These are phyloP conservation scores for Microdon myrmicae DNA, from an alignment of 2,888 invertebrate species.

Conservation along the genomic window DNA sequence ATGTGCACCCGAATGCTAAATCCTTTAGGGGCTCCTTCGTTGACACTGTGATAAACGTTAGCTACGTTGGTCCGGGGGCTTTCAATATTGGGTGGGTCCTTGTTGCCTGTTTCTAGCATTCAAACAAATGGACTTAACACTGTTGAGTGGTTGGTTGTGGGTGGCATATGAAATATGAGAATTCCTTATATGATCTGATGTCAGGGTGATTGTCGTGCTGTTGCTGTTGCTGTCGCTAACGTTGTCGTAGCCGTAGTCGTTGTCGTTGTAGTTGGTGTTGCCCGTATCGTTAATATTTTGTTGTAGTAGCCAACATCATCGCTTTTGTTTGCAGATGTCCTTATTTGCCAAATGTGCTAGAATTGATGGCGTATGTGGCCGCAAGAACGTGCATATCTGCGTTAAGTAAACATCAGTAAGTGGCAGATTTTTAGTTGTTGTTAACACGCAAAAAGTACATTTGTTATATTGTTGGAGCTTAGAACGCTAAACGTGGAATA, in stretches of 20 bases:
- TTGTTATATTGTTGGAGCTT: slow-evolving; percentile 29
- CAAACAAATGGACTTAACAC: slow-evolving; percentile 8
- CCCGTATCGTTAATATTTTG: no score
- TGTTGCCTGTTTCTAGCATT: slow-evolving; percentile 1
- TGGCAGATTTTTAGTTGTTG: slow-evolving; percentile 30
- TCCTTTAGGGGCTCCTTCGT: slow-evolving; percentile 5
- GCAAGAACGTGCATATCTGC: slow-evolving; percentile 28
- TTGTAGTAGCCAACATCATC: slow-evolving; percentile 11
- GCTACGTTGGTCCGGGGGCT: slow-evolving; percentile 9
- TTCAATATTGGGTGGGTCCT: neutral
- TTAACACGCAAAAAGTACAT: slow-evolving; percentile 31
- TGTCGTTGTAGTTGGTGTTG: no score
- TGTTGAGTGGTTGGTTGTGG: neutral
- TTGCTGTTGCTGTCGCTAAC: slow-evolving; percentile 2
- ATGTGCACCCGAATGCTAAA: slow-evolving; percentile 7
- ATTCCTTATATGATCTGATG: slow-evolving; percentile 34
- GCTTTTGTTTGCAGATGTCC: slow-evolving; percentile 41
- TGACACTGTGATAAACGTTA: slow-evolving; percentile 27
- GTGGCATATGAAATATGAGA: slow-evolving; percentile 30
- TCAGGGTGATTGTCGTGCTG: slow-evolving; percentile 5
- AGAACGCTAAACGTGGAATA: neutral
- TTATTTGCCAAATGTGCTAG: slow-evolving; percentile 27
- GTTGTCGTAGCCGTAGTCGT: slow-evolving; percentile 6
- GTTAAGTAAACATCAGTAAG: slow-evolving; percentile 34
- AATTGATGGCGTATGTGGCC: slow-evolving; percentile 30